phyloP scores from a whole-genome alignment of 2,888 invertebrate genomes.

The Pachycephus smyrnensis region DNA sequence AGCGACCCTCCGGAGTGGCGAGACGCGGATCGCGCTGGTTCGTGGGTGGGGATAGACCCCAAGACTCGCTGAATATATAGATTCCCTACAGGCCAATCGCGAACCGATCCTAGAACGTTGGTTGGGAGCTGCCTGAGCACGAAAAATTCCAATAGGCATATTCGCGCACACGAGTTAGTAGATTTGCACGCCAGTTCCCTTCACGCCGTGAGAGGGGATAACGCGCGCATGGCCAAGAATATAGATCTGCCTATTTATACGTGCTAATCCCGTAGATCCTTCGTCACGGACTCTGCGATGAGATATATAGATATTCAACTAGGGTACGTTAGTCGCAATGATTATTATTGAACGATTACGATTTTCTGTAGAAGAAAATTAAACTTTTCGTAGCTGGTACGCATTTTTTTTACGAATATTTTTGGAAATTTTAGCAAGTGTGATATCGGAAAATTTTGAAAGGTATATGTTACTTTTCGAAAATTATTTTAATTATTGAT shows the following conservation, averaged over 20 bases:
- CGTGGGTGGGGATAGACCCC: not conserved
- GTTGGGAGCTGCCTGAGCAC: not conserved
- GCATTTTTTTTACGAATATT: not conserved
- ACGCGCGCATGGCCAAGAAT: slow-evolving; percentile 40
- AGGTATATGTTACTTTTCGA: not conserved
- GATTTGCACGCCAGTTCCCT: not conserved
- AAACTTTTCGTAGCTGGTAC: not conserved
- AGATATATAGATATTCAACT: not conserved
- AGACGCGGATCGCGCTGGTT: not conserved
- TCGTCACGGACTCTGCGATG: not conserved
- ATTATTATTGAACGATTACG: not conserved
- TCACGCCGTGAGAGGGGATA: slow-evolving; percentile 17
- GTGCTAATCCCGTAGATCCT: not conserved
- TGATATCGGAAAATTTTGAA: not conserved
- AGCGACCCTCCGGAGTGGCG: not conserved
- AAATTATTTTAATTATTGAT: not conserved
- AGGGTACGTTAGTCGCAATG: not conserved
- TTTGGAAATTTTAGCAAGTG: not conserved
- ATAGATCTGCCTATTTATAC: slow-evolving; percentile 31
- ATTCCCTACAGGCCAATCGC: not conserved
- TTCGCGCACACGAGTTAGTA: not conserved
- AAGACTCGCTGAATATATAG: not conserved
- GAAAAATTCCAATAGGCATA: not conserved
- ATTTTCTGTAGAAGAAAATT: not conserved
- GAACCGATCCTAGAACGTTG: not conserved